These are phyloP conservation scores for Bombyx huttoni DNA, from an alignment of 2,888 invertebrate species.

Conservation along the genomic window DNA sequence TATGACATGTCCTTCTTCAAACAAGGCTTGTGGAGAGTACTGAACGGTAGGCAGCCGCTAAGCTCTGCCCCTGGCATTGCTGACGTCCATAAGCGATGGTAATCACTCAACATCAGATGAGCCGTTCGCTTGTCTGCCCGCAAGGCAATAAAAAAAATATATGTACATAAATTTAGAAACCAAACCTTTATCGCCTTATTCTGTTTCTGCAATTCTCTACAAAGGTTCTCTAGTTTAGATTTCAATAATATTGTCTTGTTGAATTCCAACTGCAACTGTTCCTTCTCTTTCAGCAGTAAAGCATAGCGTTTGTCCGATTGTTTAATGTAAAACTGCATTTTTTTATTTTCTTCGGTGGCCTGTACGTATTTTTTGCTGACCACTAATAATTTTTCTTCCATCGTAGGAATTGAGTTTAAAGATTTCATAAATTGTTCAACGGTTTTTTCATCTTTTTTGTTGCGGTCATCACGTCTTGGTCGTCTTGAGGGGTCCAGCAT, in stretches of 20 bases:
- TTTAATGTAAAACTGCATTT: slow-evolving; percentile 70
- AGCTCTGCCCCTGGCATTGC: too few relatives aligned
- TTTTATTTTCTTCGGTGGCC: slow-evolving; percentile 79
- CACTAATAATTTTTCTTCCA: slow-evolving; percentile 78
- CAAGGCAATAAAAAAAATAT: neutral
- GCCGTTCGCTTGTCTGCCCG: too few relatives aligned
- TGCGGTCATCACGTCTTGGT: slow-evolving; percentile 50
- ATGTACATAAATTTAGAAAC: neutral
- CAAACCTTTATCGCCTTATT: slow-evolving; percentile 90
- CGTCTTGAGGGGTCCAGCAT: slow-evolving; percentile 34
- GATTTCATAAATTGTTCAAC: slow-evolving; percentile 78
- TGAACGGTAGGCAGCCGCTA: too few relatives aligned
- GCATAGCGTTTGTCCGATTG: slow-evolving; percentile 74
- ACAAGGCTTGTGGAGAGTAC: too few relatives aligned
- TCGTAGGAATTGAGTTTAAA: slow-evolving; percentile 64
- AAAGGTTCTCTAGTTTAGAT: slow-evolving; percentile 89
- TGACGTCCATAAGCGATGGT: too few relatives aligned
- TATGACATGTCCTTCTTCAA: too few relatives aligned
- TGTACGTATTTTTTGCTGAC: slow-evolving; percentile 85
- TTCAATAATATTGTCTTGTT: slow-evolving; percentile 87
- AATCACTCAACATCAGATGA: too few relatives aligned
- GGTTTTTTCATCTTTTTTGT: slow-evolving; percentile 71
- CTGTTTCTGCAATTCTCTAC: slow-evolving; percentile 92
- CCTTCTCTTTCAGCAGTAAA: slow-evolving; percentile 80
- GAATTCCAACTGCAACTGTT: slow-evolving; percentile 85